phyloP scores from a whole-genome alignment of 2,113 vertebrate species.

The Protobothrops mucrosquamatus region DNA sequence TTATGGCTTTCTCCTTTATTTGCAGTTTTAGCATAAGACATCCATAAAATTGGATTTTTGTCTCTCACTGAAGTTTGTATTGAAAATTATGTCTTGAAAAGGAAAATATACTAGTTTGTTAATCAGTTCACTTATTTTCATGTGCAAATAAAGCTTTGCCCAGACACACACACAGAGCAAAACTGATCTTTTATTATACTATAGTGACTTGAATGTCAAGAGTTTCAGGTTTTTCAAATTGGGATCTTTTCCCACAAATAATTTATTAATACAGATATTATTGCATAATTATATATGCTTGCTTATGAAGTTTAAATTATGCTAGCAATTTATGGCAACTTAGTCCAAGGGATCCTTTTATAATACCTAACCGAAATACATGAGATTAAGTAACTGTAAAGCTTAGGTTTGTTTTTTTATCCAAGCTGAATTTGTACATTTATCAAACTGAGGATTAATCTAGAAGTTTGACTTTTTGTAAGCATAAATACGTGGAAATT shows the following conservation, averaged over 20 bases:
- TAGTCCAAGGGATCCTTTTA: conserved; percentile 2
- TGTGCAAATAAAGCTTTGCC: neutral
- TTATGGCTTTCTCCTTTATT: neutral
- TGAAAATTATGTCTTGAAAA: neutral
- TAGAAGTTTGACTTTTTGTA: neutral
- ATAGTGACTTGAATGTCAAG: conserved; percentile 25
- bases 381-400: conserved; percentile 19
- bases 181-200: neutral
- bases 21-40: neutral
- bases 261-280: conserved; percentile 34
- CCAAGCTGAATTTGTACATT: conserved; percentile 2
- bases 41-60: neutral
- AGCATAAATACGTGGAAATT: neutral
- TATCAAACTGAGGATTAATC: conserved; percentile 34
- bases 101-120: neutral
- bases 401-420: neutral
- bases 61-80: neutral
- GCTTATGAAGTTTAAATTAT: conserved; percentile 29
- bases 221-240: conserved; percentile 17
- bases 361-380: conserved; percentile 22
- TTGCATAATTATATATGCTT: conserved; percentile 32
- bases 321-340: neutral
- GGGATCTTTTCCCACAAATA: neutral
- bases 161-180: conserved; percentile 17
- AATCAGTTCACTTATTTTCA: neutral